Evolutionary conservation across 2,797 vertebrate genomes (phyloP).

Genomic region (Micromesistius poutassou): DNA sequence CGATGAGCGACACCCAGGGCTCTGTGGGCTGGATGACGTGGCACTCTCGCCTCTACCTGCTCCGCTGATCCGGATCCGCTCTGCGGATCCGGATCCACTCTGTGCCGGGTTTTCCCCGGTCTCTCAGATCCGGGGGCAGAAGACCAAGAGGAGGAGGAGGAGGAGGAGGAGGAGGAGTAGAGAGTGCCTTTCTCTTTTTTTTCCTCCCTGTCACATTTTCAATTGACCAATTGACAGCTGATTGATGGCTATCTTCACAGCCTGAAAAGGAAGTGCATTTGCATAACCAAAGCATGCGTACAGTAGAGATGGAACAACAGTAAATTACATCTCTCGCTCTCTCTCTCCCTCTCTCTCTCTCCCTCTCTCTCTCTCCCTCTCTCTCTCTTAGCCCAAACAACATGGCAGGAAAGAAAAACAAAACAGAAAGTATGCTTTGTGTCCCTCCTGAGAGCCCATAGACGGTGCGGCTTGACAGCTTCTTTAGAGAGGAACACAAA

Average conservation of each 20-base stretch:
- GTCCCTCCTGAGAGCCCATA: constrained; percentile 63
- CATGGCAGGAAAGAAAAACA: constrained; percentile 55
- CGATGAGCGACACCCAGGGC: too few species aligned
- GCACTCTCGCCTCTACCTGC: constrained; percentile 47
- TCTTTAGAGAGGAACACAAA: constrained; percentile 93
- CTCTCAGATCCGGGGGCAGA: constrained; percentile 74
- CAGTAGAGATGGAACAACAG: constrained; percentile 95
- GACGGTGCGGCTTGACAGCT: constrained; percentile 89
- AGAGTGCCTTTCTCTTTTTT: constrained; percentile 85
- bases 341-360: constrained; percentile 72
- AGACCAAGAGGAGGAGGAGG: constrained; percentile 26
- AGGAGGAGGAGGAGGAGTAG: constrained; percentile 43
- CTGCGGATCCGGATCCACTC: constrained; percentile 65
- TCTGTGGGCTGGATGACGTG: too few species aligned
- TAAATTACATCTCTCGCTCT: constrained; percentile 82
- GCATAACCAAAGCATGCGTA: constrained; percentile 98
- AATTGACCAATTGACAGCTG: constrained; percentile 99
- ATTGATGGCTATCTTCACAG: constrained; percentile 99
- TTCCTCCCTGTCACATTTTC: constrained; percentile 90
- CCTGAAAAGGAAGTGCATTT: constrained; percentile 95
- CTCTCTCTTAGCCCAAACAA: constrained; percentile 30
- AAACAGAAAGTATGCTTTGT: constrained; percentile 69
- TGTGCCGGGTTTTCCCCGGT: constrained; percentile 80
- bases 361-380: constrained; percentile 10
- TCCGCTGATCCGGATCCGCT: too few species aligned